Evolutionary conservation across 2,888 invertebrate genomes (phyloP), one percentile per base, ranked within the genome.

Genomic region (Idaea straminata): DNA sequence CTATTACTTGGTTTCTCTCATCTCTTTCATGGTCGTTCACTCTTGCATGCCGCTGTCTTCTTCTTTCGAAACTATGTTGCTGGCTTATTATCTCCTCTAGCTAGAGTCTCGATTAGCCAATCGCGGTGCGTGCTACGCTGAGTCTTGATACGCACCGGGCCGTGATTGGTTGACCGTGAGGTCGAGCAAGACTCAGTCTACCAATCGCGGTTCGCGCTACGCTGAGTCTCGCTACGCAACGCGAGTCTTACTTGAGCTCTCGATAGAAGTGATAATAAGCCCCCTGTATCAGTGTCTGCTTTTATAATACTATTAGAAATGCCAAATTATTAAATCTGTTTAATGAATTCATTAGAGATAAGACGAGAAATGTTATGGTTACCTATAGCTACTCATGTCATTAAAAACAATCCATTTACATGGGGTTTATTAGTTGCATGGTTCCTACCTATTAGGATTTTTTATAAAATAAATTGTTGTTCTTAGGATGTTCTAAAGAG

Each of bases 41-140:
- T 86, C 75, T 78, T 88, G 90, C 90, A 90, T 89, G 91, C 80
- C 86, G 90, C 90, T 86, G 47, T 89, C 87, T 76, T 77, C 78
- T 70, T 68, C 79, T 73, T 74, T 78, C 76, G 74, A 69, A 74
- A 77, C 70, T 74, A 77, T 78, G 78, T 81, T 82, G 77, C 77
- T 78, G 74, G 77, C 74, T 80, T 74, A 73, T 77, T 77, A 75
- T 66, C 67, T 72, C 72, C 71, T 71, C 61, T 64, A 70, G 71
- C 15, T 38, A 64, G 6, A 58, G n/a, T 6, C 15, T 57, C 7
- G 57, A 3, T 57, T 3, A 13, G 25, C 25, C 25, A 25, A 25
- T 25, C 25, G 25, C 25, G 25, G 25, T 25, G 25, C 25, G 25
- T 3, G 57, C 15, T 58, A 58, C 58, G 6, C 5, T 58, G 15